These are phyloP conservation scores for Himalopsyche phryganea DNA, from an alignment of 1,140 invertebrate genomes.

Conservation along the genomic window DNA sequence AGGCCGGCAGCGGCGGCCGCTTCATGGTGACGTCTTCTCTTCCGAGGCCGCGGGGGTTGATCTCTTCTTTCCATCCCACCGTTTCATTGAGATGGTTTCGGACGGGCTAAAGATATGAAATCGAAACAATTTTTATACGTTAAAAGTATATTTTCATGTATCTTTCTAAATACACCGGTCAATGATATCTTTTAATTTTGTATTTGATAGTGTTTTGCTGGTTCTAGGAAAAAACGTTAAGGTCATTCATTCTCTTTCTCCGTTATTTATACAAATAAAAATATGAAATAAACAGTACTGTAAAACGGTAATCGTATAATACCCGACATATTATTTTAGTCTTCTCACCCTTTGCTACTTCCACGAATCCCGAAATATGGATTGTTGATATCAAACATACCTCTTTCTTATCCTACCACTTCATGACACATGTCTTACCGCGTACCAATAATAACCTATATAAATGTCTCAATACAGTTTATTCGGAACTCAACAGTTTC, in stretches of 20 bases:
- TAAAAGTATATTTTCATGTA: neutral
- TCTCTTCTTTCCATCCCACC: constrained; percentile 44
- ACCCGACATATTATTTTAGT: neutral
- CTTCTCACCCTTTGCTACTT: too few relatives aligned
- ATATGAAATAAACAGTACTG: too few relatives aligned
- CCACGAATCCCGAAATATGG: too few relatives aligned
- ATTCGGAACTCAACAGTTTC: too few relatives aligned
- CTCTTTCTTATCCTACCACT: too few relatives aligned
- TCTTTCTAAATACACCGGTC: neutral
- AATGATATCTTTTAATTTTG: neutral
- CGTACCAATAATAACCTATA: too few relatives aligned
- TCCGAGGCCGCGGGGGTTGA: constrained; percentile 42
- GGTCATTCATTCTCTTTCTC: neutral
- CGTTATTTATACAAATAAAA: too few relatives aligned
- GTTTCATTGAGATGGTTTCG: constrained; percentile 45
- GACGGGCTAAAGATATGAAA: constrained; percentile 37
- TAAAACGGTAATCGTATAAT: neutral
- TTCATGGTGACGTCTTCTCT: constrained; percentile 48
- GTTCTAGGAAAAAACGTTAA: neutral
- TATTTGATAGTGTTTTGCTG: neutral
- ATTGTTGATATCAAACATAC: too few relatives aligned
- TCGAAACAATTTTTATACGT: neutral
- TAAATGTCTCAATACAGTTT: too few relatives aligned
- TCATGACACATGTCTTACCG: too few relatives aligned
- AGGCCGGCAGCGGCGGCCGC: constrained; percentile 46